Evolutionary conservation across 2,113 vertebrate species (phyloP).

Genomic region (Pomatostomus ruficeps): DNA sequence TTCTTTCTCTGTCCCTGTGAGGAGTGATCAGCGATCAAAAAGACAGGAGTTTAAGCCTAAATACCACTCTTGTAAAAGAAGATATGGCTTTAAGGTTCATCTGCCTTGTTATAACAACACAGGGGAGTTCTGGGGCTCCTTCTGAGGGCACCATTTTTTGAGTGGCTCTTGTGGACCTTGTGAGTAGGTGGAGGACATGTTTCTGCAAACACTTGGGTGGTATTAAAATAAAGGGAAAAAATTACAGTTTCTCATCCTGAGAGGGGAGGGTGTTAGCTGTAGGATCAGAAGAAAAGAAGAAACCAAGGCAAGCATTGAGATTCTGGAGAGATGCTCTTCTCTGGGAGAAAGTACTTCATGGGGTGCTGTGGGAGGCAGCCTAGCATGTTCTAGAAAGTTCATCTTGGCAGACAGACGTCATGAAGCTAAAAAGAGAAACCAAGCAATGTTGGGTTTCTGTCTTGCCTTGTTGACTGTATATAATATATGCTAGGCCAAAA

Average conservation of each 20-base stretch:
- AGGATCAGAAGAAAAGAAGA: not conserved
- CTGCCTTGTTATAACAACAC: not conserved
- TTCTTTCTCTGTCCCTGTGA: not conserved
- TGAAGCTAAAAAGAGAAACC: conserved; percentile 35
- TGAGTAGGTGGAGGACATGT: not conserved
- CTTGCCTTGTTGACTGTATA: not conserved
- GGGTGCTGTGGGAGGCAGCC: not conserved
- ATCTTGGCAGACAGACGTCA: not conserved
- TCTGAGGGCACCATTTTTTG: not conserved
- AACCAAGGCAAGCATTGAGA: not conserved
- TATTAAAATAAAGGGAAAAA: not conserved
- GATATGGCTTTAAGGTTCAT: not conserved
- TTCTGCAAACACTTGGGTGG: not conserved
- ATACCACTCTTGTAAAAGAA: not conserved
- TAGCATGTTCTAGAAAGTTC: conserved; percentile 11
- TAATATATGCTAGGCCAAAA: not conserved
- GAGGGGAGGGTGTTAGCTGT: not conserved
- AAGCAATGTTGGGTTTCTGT: not conserved
- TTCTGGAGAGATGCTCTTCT: not conserved
- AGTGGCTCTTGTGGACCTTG: not conserved
- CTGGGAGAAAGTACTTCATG: not conserved
- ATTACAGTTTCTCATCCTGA: not conserved
- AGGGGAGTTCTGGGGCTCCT: not conserved
- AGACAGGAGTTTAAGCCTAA: not conserved
- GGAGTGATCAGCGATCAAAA: not conserved